Percentiles rank a stretch among this genome's conserved stretches.
These are phyloP conservation scores for Neolamprologus multifasciatus DNA, from an alignment of 2,797 vertebrate species.

Conservation along the genomic window DNA sequence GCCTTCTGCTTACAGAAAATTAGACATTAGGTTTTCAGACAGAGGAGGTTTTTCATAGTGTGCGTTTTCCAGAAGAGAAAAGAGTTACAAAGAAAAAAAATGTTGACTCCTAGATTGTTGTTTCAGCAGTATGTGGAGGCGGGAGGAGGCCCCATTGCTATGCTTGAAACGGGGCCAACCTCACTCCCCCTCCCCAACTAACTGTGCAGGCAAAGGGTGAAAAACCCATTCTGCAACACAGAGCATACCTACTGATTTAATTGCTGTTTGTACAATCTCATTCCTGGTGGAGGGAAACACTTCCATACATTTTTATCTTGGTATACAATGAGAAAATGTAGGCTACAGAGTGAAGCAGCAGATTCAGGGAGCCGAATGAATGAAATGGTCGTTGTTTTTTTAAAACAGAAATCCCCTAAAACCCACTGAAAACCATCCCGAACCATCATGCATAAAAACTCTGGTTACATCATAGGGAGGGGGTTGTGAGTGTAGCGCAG, in stretches of 20 bases:
- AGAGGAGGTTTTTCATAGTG: not conserved
- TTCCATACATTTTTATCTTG: not conserved
- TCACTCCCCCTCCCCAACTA: constrained; percentile 21
- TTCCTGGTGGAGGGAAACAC: not conserved
- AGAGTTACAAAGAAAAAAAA: constrained; percentile 15
- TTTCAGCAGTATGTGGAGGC: constrained; percentile 55
- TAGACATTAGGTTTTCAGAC: not conserved
- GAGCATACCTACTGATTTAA: not conserved
- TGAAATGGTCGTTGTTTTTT: not conserved
- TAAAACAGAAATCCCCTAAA: constrained; percentile 32
- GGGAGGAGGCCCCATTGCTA: constrained; percentile 40
- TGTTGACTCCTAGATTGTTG: constrained; percentile 40
- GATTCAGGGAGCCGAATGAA: constrained; percentile 8
- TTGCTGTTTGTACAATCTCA: not conserved
- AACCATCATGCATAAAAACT: constrained; percentile 52
- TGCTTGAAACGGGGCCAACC: constrained; percentile 41
- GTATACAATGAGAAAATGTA: not conserved
- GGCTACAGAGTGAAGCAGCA: not conserved
- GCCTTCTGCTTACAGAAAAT: not conserved
- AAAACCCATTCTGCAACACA: not conserved
- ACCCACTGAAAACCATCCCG: constrained; percentile 14
- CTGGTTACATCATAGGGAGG: constrained; percentile 77
- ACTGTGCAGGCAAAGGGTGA: not conserved
- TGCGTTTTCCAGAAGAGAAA: not conserved
- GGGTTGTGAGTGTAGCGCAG: constrained; percentile 47